A percentile compares a stretch with the other conserved stretches of the same genome.
phyloP scores from a whole-genome alignment of 1,140 invertebrate genomes.

The Hyles vespertilio region DNA sequence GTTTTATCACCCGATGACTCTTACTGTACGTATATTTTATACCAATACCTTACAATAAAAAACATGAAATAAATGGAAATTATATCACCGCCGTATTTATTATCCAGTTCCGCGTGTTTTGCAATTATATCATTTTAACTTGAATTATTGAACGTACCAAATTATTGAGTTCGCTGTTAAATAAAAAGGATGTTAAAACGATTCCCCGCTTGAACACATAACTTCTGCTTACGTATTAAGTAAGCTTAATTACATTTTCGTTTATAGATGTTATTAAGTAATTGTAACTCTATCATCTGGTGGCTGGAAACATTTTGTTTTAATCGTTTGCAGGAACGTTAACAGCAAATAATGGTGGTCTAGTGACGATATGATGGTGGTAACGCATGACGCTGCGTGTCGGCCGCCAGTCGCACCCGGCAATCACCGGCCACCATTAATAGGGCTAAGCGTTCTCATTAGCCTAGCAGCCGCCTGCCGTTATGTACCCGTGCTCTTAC shows the following conservation, averaged over 20 bases:
- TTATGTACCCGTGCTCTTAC: background rate
- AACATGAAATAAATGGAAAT: background rate
- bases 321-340: slow-evolving; percentile 26
- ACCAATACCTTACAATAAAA: too few species aligned
- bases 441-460: slow-evolving; percentile 47
- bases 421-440: slow-evolving; percentile 47
- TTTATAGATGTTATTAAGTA: too few species aligned
- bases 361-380: slow-evolving; percentile 28
- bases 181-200: too few species aligned
- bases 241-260: too few species aligned
- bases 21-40: too few species aligned
- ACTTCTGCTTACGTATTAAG: too few species aligned
- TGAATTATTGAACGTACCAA: too few species aligned
- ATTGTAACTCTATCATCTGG: background rate
- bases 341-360: slow-evolving; percentile 33
- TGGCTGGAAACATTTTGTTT: background rate
- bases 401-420: slow-evolving; percentile 24
- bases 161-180: too few species aligned
- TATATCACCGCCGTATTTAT: background rate
- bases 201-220: too few species aligned
- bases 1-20: slow-evolving; percentile 14
- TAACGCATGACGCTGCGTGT: slow-evolving; percentile 29
- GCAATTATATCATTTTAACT: too few species aligned
- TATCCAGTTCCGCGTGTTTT: too few species aligned
- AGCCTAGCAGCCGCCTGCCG: slow-evolving; percentile 25